Base-by-base conservation (phyloP, 2,888 invertebrate species). In the Epistrophella euchroma region DNA sequence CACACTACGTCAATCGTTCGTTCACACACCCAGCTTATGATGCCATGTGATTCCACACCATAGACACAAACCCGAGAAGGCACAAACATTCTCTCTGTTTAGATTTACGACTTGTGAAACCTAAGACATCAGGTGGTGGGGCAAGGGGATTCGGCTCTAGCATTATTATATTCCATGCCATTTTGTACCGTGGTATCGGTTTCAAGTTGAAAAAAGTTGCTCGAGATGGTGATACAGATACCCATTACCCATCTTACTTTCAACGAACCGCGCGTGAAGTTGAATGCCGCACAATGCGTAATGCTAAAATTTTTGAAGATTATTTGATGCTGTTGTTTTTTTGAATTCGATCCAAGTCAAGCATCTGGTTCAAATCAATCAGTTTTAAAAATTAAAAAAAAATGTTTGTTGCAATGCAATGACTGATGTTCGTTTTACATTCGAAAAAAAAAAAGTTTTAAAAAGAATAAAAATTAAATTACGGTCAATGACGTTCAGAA, bases 51-150 rank as follows among this genome's bases (percentile, higher is more conserved):
- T 74, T 32, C 43, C 72, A 50, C 22, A 58, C 40, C 72, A 17
- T 60, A 45, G 50, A 66, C 62, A 64, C 47, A 22, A 86, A 82
- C 77, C 74, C 40, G 86, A 74, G 82, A 74, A 58, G 82, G 73
- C 58, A 86, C 82, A 81, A 85, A 81, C 85, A 81, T 77, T 81
- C 77, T 73, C 72, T 37, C 43, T 74, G 58, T 77, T 86, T 78
- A 87, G 82, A 87, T 87, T 87, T 87, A 87, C 87, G 87, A 87
- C 78, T 83, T 78, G 74, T 87, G 87, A 87, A 87, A 87, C 78
- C 60, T 37, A 79, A 87, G 87, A 83, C 83, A 64, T 60, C 66
- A 50, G 80, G 68, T 28, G 5, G 50, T 22, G 22, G 19, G 35
- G 37, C 73, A 55, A 43, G 47, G 22, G 58, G 56, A 9, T 25